Conservation (phyloP, 2,888 invertebrate species). For the Philopedon plagiatum region DNA sequence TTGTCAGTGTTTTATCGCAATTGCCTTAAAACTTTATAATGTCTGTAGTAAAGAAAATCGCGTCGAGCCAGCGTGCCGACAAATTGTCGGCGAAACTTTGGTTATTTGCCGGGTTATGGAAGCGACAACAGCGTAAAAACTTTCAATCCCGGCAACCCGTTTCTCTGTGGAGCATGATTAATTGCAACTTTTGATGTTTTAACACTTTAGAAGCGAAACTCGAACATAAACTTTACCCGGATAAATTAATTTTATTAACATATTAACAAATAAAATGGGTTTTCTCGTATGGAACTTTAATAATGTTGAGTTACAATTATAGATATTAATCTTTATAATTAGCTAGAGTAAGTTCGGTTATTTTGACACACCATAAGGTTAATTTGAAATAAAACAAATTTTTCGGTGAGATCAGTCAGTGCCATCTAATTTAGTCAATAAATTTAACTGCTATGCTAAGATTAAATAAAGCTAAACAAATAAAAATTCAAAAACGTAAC, state of each 20-base stretch:
- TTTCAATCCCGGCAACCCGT: slow-evolving; percentile 17
- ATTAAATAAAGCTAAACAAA: no score
- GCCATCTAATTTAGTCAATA: no score
- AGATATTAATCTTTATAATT: no score
- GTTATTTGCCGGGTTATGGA: slow-evolving; percentile 38
- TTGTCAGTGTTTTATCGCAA: slow-evolving; percentile 34
- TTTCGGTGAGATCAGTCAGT: no score
- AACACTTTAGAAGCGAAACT: slow-evolving; percentile 14
- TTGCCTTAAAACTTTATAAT: slow-evolving; percentile 30
- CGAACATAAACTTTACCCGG: not conserved
- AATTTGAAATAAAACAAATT: no score
- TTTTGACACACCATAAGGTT: no score
- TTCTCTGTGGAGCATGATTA: slow-evolving; percentile 6
- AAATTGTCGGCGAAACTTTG: slow-evolving; percentile 38
- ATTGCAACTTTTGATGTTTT: slow-evolving; percentile 23
- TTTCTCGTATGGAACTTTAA: not conserved
- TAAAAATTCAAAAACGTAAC: no score
- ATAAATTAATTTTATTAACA: slow-evolving; percentile 11
- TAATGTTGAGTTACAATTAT: no score
- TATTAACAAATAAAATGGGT: not conserved
- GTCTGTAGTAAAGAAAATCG: slow-evolving; percentile 28
- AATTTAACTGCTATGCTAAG: no score
- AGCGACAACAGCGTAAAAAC: slow-evolving; percentile 36
- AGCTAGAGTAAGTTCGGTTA: no score
- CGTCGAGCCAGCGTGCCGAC: slow-evolving; percentile 28